These are phyloP conservation scores for Shargacucullia verbasci DNA, from an alignment of 2,888 invertebrate species.

Conservation along the genomic window DNA sequence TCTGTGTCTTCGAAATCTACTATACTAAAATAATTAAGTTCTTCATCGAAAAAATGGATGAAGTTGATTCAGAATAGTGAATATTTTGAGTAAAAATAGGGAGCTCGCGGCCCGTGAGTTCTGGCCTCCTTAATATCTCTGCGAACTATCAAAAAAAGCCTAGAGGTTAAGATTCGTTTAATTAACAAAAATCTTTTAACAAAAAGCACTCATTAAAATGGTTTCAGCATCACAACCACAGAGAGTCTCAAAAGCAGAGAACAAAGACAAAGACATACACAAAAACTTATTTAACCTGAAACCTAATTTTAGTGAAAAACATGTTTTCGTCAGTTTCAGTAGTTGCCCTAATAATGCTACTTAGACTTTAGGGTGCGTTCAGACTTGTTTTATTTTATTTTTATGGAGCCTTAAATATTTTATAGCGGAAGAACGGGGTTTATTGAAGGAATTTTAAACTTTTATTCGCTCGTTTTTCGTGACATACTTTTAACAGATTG, in stretches of 20 bases:
- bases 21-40: no score
- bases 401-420: slow-evolving; percentile 30
- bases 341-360: slow-evolving; percentile 2
- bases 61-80: no score
- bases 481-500: no score
- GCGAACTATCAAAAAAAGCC: no score
- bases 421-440: slow-evolving; percentile 16
- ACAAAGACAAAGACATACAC: no score
- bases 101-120: no score
- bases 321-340: slow-evolving; percentile 35
- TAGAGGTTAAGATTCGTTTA: no score
- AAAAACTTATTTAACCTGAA: slow-evolving; percentile 22
- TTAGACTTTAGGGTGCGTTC: background rate
- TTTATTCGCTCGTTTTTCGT: background rate
- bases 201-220: background rate
- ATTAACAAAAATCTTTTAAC: background rate
- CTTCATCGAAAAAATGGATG: no score
- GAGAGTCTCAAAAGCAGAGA: background rate
- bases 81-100: no score
- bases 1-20: no score
- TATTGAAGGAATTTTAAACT: slow-evolving; percentile 6
- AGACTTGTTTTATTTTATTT: slow-evolving; percentile 13
- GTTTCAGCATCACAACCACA: background rate
- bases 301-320: slow-evolving; percentile 28
- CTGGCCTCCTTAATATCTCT: no score